These are phyloP conservation scores for Callocephalon fimbriatum DNA, from an alignment of 2,113 vertebrate species.

Conservation along the genomic window DNA sequence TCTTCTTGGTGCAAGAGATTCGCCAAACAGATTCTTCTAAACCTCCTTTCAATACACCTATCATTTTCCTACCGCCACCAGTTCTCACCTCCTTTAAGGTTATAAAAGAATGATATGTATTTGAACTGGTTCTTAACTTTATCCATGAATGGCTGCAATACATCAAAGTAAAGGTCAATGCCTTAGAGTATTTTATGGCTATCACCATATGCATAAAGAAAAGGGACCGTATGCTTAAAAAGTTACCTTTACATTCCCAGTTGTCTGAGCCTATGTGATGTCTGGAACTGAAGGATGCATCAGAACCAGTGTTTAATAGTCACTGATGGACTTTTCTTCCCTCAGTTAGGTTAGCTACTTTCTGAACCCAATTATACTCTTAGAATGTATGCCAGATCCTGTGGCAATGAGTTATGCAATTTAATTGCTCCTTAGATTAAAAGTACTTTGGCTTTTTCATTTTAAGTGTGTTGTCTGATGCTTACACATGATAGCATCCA, in stretches of 20 bases:
- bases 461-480: slow-evolving; percentile 9
- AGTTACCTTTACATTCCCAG: neutral
- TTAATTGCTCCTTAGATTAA: slow-evolving; percentile 19
- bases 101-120: neutral
- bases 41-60: neutral
- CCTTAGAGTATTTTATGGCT: neutral
- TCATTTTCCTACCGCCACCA: neutral
- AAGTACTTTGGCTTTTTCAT: neutral
- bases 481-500: neutral
- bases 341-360: neutral
- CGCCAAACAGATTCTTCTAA: neutral
- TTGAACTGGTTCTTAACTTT: neutral
- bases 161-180: neutral
- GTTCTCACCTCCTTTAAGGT: neutral
- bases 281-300: neutral
- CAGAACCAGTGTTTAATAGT: neutral
- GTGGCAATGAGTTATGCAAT: neutral
- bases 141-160: neutral
- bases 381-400: neutral
- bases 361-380: neutral
- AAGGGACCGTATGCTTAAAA: neutral
- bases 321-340: neutral
- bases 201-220: neutral
- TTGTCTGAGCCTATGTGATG: neutral
- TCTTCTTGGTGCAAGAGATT: neutral